Conservation (phyloP, 2,888 invertebrate genomes). For the Leptothorax acervorum region DNA sequence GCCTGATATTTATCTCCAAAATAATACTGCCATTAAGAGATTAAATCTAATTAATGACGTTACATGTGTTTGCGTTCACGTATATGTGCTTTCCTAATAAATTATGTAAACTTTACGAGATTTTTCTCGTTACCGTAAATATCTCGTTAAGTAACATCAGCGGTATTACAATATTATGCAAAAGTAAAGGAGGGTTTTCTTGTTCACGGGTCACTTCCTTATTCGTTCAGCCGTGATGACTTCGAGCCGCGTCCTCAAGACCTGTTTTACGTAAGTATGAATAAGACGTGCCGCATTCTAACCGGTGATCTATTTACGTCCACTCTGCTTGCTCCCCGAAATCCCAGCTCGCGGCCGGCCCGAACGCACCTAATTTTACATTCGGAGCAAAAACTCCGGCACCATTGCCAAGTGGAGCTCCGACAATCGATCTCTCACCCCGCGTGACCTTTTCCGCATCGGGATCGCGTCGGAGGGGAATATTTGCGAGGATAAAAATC, state of each 20-base stretch:
- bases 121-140: neutral
- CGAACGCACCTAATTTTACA: conserved; percentile 77
- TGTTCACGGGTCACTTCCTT: conserved; percentile 40
- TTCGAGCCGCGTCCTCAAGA: conserved; percentile 64
- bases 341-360: conserved; percentile 68
- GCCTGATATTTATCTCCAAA: conserved; percentile 10
- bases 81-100: neutral
- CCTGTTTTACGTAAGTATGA: conserved; percentile 77
- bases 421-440: conserved; percentile 64
- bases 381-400: conserved; percentile 76
- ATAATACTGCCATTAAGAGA: conserved; percentile 1
- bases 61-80: neutral
- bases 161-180: neutral
- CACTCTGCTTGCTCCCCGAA: conserved; percentile 63
- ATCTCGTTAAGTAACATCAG: neutral
- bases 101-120: neutral
- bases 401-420: conserved; percentile 75
- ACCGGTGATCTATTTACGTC: conserved; percentile 75
- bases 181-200: neutral
- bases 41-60: neutral
- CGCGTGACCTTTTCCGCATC: conserved; percentile 33
- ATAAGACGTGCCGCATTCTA: conserved; percentile 76
- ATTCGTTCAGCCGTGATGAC: conserved; percentile 43
- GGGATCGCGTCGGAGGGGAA: neutral
- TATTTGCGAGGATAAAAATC: neutral